These are phyloP conservation scores for Drosophila birchii DNA, from an alignment of 2,888 invertebrate genomes.

Conservation along the genomic window DNA sequence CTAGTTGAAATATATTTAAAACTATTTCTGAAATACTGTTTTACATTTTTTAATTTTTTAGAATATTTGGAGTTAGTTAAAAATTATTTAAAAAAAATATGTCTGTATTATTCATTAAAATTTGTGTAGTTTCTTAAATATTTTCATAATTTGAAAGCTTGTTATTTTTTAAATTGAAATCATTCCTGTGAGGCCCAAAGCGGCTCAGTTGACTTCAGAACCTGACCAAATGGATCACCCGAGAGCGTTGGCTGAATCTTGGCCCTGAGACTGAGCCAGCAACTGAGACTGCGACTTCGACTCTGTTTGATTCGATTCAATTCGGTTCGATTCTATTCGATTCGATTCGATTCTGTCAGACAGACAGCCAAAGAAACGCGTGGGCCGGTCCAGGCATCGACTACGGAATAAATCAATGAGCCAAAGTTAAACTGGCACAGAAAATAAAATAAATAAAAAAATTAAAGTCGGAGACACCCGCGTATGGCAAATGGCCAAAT, in stretches of 20 bases:
- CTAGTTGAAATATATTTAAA: neutral
- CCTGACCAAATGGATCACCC: constrained; percentile 2
- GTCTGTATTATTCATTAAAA: neutral
- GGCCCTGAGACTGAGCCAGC: constrained; percentile 1
- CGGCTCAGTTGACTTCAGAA: constrained; percentile 2
- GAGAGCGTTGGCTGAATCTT: constrained; percentile 14
- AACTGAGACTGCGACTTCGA: neutral
- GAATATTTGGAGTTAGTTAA: too few relatives aligned
- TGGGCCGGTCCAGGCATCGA: constrained; percentile 36
- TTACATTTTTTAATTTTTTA: neutral
- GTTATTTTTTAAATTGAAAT: too few relatives aligned
- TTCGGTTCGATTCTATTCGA: constrained; percentile 9
- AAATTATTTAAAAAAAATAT: neutral
- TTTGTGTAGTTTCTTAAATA: too few relatives aligned
- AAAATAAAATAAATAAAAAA: constrained; percentile 8
- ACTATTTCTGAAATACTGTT: neutral
- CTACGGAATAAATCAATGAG: constrained; percentile 71
- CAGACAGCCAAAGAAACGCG: constrained; percentile 24
- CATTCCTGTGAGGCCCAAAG: neutral
- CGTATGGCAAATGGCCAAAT: constrained; percentile 74
- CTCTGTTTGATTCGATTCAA: constrained; percentile 3
- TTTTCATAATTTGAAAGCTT: too few relatives aligned
- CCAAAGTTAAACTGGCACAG: constrained; percentile 65
- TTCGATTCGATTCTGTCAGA: constrained; percentile 17
- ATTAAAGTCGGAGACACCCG: constrained; percentile 58